Base-by-base conservation (phyloP, 1,140 invertebrate species). In the Halesus radiatus region DNA sequence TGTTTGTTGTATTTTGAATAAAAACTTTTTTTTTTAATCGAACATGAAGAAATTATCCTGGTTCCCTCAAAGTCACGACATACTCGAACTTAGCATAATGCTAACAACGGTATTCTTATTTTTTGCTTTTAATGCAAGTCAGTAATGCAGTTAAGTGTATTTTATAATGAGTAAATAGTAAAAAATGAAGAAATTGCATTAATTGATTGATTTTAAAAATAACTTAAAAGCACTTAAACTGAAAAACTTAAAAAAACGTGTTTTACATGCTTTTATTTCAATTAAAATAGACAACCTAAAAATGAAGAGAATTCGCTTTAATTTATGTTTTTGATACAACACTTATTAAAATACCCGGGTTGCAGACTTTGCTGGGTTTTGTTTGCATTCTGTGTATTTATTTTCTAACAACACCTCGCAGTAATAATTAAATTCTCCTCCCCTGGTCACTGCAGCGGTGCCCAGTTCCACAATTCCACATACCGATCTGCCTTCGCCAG, bases 401-500 rank as follows among this genome's bases (percentile, higher is more conserved):
- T 66, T 37, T 26, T 64, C 20, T 26, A 29, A 29, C 26, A 29
- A 32, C 62, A 66, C 26, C 26, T 66, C 3, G 8, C 26, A 1
- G 16, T 7, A 26, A 66, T 66, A 66, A 70, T 50, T 70, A 16
- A 66, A 52, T 50, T 70, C 37, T 70, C n/a, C 66, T 20, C 18
- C 37, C 66, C 66, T 70, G 66, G 66, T 70, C 22, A 20, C 3
- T 32, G 37, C 66, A 23, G 66, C 32, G 22, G 66, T 18, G 6
- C 66, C 15, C 37, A 70, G 74, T 60, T 45, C 29, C 5, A 32
- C 32, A 32, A 29, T 29, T 29, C 26, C 52, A 60, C 74, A 76
- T 76, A 60, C 74, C 74, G 70, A 76, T 45, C 37, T 45, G 60
- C 54, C 56, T 29, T 22, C 74, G 54, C 16, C 13, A 60, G 60